Evolutionary conservation across 2,797 vertebrate genomes (phyloP).

Genomic region (Pangasius sanitwongsei): DNA sequence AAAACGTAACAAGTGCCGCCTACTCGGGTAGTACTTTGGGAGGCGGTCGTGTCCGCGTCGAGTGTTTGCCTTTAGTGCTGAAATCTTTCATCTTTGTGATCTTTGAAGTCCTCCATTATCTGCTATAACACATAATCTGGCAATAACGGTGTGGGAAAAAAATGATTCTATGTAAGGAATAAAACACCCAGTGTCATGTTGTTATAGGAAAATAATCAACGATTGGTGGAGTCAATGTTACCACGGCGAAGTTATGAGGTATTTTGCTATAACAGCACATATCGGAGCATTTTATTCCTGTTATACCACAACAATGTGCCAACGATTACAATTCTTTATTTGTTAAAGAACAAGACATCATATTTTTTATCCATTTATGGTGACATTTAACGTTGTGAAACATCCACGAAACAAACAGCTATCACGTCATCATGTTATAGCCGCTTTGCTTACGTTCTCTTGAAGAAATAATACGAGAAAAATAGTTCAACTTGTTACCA

Average conservation of each 20-base stretch:
- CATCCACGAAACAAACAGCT: neutral
- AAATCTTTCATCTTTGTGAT: neutral
- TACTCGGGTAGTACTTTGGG: neutral
- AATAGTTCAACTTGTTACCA: neutral
- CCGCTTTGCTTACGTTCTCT: neutral
- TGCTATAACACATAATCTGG: neutral
- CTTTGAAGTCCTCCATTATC: neutral
- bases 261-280: neutral
- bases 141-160: neutral
- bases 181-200: neutral
- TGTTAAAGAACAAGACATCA: neutral
- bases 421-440: neutral
- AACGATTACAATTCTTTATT: neutral
- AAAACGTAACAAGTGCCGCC: neutral
- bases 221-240: neutral
- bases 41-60: neutral
- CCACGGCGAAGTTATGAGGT: too few species aligned
- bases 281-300: neutral
- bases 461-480: neutral
- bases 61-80: neutral
- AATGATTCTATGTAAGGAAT: neutral
- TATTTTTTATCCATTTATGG: neutral
- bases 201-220: neutral
- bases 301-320: neutral
- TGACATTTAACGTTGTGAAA: neutral